These are phyloP conservation scores for Cyprinodon brontotheroides DNA, from an alignment of 2,113 vertebrate species.

Conservation along the genomic window DNA sequence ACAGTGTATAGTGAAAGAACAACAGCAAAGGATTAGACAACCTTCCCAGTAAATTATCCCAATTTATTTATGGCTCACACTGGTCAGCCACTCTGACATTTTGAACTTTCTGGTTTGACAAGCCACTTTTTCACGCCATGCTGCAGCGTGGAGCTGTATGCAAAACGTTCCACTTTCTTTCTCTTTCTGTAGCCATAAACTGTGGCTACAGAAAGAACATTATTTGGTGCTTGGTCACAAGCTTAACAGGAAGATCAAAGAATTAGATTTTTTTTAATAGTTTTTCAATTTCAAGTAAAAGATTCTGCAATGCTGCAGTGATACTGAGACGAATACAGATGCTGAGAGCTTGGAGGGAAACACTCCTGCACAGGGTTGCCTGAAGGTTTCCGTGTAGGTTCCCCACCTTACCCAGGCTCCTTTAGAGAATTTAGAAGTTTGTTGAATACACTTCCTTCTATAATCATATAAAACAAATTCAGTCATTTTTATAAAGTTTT, in stretches of 20 bases:
- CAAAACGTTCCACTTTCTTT: conserved; percentile 76
- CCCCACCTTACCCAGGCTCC: no score
- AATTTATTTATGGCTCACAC: conserved; percentile 84
- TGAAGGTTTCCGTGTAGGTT: not conserved
- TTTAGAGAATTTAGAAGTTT: not conserved
- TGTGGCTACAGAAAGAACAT: conserved; percentile 67
- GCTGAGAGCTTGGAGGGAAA: not conserved
- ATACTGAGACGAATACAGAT: not conserved
- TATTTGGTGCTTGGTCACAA: not conserved
- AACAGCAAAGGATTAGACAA: conserved; percentile 87
- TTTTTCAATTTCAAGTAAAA: not conserved
- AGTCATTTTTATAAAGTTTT: not conserved
- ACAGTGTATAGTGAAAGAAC: conserved; percentile 82
- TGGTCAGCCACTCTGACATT: conserved; percentile 58
- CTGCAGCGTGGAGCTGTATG: conserved; percentile 70
- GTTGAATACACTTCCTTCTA: not conserved
- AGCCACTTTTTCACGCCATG: conserved; percentile 47
- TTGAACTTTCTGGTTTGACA: conserved; percentile 46
- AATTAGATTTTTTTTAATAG: not conserved
- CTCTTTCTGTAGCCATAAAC: conserved; percentile 88
- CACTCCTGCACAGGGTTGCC: not conserved
- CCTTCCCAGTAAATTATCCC: conserved; percentile 79
- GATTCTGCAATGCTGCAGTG: not conserved
- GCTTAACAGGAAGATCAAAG: not conserved
- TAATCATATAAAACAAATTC: not conserved